Percentiles rank a stretch among this genome's conserved stretches.
Conservation (phyloP, 2,113 vertebrate species). For the Phrynosoma platyrhinos region DNA sequence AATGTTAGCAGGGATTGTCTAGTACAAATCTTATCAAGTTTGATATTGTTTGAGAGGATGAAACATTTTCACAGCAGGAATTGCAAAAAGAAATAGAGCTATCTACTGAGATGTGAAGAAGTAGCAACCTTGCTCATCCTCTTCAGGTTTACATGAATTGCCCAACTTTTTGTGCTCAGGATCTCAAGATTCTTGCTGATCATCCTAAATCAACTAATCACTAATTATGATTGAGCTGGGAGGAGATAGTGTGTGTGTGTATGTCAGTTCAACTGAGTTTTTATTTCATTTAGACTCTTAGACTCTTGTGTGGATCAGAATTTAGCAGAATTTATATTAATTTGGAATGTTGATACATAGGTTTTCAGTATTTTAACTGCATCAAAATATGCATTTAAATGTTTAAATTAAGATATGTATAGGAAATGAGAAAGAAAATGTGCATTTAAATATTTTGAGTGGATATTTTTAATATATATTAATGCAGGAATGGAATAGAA, state of each 20-base stretch:
- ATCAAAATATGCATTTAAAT: neutral
- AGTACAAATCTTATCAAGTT: conserved; percentile 26
- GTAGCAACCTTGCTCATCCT: neutral
- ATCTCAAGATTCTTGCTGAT: neutral
- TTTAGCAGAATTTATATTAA: too few relatives aligned
- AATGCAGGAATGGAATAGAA: neutral
- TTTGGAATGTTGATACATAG: neutral
- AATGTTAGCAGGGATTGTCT: neutral
- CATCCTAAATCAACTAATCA: conserved; percentile 11
- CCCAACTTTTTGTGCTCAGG: neutral
- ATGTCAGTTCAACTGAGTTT: neutral
- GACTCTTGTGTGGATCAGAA: neutral
- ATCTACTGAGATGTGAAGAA: neutral
- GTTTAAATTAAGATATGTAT: neutral
- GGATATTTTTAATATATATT: neutral
- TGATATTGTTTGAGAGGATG: conserved; percentile 19
- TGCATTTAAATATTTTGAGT: neutral
- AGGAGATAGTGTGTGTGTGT: neutral
- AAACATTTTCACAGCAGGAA: conserved; percentile 30
- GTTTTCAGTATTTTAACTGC: neutral
- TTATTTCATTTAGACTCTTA: neutral
- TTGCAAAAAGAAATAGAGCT: conserved; percentile 9
- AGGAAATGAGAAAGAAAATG: neutral
- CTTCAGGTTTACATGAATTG: neutral
- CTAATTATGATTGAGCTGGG: neutral